Evolutionary conservation across 2,113 vertebrate genomes (phyloP).

Genomic region (Speoplatyrhinus poulsoni): DNA sequence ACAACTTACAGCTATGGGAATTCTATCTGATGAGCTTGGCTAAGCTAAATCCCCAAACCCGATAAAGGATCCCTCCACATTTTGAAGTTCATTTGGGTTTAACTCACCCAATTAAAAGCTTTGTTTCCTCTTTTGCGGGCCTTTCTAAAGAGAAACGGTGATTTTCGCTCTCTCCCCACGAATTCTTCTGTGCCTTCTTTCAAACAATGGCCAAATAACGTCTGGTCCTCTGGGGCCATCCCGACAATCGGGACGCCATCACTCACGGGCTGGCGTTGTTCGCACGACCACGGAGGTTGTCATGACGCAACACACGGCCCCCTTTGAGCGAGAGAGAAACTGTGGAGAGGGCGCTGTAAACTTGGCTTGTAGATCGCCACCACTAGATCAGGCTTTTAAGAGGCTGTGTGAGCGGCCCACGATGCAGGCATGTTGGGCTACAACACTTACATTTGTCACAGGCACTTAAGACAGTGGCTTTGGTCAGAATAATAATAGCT

Average conservation of each 20-base stretch:
- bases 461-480: neutral
- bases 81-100: constrained; percentile 23
- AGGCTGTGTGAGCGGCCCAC: neutral
- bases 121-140: constrained; percentile 24
- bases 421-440: neutral
- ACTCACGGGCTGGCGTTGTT: constrained; percentile 2
- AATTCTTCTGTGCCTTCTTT: neutral
- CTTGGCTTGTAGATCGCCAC: neutral
- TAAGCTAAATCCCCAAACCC: neutral
- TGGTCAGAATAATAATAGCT: neutral
- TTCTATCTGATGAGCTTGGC: neutral
- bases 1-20: neutral
- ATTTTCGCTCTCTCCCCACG: neutral
- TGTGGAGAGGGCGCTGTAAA: neutral
- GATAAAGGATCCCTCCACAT: neutral
- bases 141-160: neutral
- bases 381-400: neutral
- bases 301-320: constrained; percentile 2
- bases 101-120: constrained; percentile 24
- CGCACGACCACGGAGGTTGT: constrained; percentile 13
- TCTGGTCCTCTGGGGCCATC: constrained; percentile 4
- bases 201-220: constrained; percentile 8
- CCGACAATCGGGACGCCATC: neutral
- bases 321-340: neutral
- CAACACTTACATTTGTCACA: neutral